phyloP scores from a whole-genome alignment of 37 sponge, comb jelly and placozoan genomes.

The Diacarnus erythraeanus region DNA sequence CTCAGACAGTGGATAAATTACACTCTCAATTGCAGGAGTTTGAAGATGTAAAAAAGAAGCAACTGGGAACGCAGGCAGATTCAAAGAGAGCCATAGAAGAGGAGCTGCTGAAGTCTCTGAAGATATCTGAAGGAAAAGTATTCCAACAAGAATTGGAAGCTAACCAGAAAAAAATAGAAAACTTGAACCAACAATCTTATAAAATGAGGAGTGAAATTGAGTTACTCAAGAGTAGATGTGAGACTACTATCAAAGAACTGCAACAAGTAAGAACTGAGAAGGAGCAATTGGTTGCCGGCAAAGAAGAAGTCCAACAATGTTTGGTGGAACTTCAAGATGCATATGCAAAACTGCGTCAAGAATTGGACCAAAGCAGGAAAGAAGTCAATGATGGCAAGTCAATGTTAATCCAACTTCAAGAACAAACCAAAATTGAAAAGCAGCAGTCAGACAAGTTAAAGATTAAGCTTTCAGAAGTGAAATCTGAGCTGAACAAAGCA shows the following conservation, averaged over 20 bases:
- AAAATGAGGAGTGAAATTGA: background rate
- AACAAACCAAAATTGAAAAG: background rate
- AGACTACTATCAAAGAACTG: background rate
- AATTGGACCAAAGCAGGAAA: conserved; percentile 20
- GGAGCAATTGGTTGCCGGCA: background rate
- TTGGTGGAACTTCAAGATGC: background rate
- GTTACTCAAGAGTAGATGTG: background rate
- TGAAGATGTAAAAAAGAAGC: background rate
- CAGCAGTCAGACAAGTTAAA: background rate
- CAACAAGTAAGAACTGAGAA: conserved; percentile 9
- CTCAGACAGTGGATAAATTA: conserved; percentile 2
- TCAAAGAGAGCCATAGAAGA: background rate
- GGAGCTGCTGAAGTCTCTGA: background rate
- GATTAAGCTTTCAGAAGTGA: background rate
- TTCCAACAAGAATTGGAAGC: background rate
- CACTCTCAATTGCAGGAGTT: background rate
- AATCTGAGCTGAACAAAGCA: background rate
- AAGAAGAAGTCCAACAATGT: conserved; percentile 9
- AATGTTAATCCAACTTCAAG: conserved; percentile 1
- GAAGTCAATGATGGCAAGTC: background rate
- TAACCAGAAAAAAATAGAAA: conserved; percentile 9
- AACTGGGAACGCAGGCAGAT: too few species aligned
- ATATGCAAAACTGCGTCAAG: background rate
- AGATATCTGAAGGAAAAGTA: background rate
- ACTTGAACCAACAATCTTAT: conserved; percentile 5